Base-by-base conservation (phyloP, 2,888 invertebrate species). In the Heliconius ethilla region DNA sequence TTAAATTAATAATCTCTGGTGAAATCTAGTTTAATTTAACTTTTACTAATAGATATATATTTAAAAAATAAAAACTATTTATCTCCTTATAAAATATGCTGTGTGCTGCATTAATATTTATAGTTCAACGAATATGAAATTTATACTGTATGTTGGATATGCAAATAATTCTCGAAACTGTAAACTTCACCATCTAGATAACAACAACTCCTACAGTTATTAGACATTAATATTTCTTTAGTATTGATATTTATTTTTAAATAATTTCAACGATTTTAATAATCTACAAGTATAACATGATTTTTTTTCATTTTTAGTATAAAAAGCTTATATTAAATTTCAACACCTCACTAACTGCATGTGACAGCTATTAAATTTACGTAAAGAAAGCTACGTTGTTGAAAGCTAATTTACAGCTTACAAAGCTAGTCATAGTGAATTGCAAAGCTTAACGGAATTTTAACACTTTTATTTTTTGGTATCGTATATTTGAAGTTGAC, bases 291-390 rank as follows among this genome's bases (percentile, higher is more conserved):
- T 67, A 5, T 67, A 67, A 37, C 10, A 13, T 67, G 37, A 67
- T 9, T 33, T 22, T 67, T 22, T 67, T 11, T 67, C 40, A n/a
- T n/a, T 37, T 33, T 67, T 67, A 40, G 13, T 37, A 67, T 67
- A 67, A 29, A 15, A 63, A 63, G 5, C 13, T 27, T 18, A 15
- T 29, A 59, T 70, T 29, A 59, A 22, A 33, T 33, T 59, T 59
- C 59, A 59, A 33, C 55, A 72, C 22, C 72, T 51, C 10, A 13
- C n/a, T 45, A 59, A 72, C 55, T 72, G 72, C 72, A 59, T 59
- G 29, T 72, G 72, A 59, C 72, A 59, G 55, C 33, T 59, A 72
- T 51, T 72, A 72, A 72, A 72, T 59, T 59, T 6, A 29, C 63
- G 55, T 29, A 33, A 59, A 27, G 55, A 72, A 72, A 27, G 27